These are phyloP conservation scores for Seriola rivoliana DNA, from an alignment of 2,113 vertebrate species.

Conservation along the genomic window DNA sequence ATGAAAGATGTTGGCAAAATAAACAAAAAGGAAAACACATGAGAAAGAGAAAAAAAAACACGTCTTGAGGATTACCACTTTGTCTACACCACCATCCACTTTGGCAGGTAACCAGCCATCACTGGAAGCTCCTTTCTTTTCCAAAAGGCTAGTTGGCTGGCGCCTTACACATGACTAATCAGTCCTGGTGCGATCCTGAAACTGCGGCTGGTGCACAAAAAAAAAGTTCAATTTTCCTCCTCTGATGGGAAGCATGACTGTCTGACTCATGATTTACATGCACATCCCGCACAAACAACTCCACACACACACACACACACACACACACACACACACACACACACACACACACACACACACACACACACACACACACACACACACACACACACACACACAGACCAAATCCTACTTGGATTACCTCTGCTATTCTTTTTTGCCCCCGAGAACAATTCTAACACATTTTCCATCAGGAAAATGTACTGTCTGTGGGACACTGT, in stretches of 20 bases:
- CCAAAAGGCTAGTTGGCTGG: constrained; percentile 61
- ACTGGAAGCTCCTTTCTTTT: constrained; percentile 47
- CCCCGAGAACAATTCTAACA: constrained; percentile 62
- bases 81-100: constrained; percentile 59
- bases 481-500: constrained; percentile 58
- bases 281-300: constrained; percentile 40
- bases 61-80: constrained; percentile 75
- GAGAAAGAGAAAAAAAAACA: constrained; percentile 54
- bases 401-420: constrained; percentile 52
- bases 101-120: constrained; percentile 72
- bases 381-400: not conserved
- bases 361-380: constrained; percentile 21
- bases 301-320: not conserved
- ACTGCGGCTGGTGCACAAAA: constrained; percentile 36
- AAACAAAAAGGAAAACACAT: constrained; percentile 64
- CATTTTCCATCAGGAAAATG: constrained; percentile 60
- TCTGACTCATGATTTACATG: constrained; percentile 68
- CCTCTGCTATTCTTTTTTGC: constrained; percentile 47
- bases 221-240: constrained; percentile 54
- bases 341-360: not conserved
- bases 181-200: constrained; percentile 63
- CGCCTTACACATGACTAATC: constrained; percentile 71
- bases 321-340: too few relatives aligned
- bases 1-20: constrained; percentile 69
- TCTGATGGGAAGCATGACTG: constrained; percentile 60